Evolutionary conservation across 2,797 vertebrate species (phyloP), one percentile per base, ranked within the genome.

Genomic region (Protosalanx chinensis): DNA sequence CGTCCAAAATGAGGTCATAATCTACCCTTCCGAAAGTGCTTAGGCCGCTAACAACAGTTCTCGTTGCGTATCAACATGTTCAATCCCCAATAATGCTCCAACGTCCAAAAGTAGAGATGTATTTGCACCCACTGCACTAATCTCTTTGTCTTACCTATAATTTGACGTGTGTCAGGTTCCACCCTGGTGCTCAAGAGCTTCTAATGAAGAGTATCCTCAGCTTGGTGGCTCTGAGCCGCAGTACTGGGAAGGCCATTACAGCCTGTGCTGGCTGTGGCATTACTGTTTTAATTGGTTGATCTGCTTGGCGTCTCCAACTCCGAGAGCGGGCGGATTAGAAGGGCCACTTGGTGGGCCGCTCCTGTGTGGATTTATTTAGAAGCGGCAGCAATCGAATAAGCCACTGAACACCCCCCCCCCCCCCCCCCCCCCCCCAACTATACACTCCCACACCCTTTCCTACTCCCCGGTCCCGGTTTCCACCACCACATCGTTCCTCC

Each of bases 261-360:
- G 67, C 66, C 74, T 53, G 79, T 37, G 49, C 76, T 80, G 78
- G 68, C 85, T 78, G 71, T 37, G 84, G 86, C 84, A 88, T 89
- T 84, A 70, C 86, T 87, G 77, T 67, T 90, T 70, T 93, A 93
- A 93, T 93, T 91, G 87, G 78, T 90, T 93, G 88, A 93, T 90
- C 92, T 91, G 75, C 72, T 82, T 91, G 93, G 91, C 93, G 92
- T 93, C 91, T 89, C 84, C 74, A 82, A 81, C 87, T 46, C 75
- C 79, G 71, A 80, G 63, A 80, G 85, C 78, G 61, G 69, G 20
- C 65, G 88, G 85, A 88, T 91, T 91, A 91, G 81, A 78, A 46
- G 82, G 78, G 73, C 81, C 80, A 75, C 75, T 84, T 87, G 15
- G 88, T 83, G 82, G 89, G 3, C 85, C 76, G 82, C 82, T 88